Percentiles rank a stretch among this genome's conserved stretches.
Conservation (phyloP, 2,888 invertebrate species). For the Zhuqinia jingwanae region DNA sequence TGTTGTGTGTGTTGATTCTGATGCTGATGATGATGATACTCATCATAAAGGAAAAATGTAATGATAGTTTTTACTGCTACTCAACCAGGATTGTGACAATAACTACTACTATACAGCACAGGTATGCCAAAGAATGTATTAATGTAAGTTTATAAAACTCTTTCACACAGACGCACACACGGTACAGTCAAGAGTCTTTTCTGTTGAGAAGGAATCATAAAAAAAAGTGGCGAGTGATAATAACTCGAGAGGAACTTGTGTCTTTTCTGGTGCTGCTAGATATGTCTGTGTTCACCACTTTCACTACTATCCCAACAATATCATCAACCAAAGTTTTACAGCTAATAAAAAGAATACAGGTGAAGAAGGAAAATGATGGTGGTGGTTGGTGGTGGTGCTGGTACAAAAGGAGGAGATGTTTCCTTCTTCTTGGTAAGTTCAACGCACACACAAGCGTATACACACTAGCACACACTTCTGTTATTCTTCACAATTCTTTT, state of each 20-base stretch:
- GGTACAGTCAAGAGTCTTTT: too few relatives aligned
- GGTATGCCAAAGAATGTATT: conserved; percentile 27
- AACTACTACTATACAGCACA: conserved; percentile 11
- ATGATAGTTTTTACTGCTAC: conserved; percentile 68
- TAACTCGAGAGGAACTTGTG: conserved; percentile 13
- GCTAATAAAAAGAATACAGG: conserved; percentile 70
- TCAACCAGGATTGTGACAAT: conserved; percentile 63
- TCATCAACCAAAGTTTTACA: conserved; percentile 66
- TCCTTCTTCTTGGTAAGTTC: background rate
- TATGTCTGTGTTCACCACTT: conserved; percentile 21
- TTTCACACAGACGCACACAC: background rate
- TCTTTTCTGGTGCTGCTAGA: background rate
- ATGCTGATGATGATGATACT: conserved; percentile 30
- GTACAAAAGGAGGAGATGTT: too few relatives aligned
- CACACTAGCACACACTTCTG: conserved; percentile 5
- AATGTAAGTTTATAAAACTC: background rate
- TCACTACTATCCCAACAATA: conserved; percentile 41
- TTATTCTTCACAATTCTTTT: conserved; percentile 13
- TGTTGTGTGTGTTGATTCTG: background rate
- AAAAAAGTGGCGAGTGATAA: conserved; percentile 29
- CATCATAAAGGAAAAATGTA: conserved; percentile 70
- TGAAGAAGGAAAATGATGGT: background rate
- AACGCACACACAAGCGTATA: background rate
- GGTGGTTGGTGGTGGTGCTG: background rate
- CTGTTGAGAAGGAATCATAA: background rate